These are phyloP conservation scores for Phengaris alcon DNA, from an alignment of 2,888 invertebrate species.

Conservation along the genomic window DNA sequence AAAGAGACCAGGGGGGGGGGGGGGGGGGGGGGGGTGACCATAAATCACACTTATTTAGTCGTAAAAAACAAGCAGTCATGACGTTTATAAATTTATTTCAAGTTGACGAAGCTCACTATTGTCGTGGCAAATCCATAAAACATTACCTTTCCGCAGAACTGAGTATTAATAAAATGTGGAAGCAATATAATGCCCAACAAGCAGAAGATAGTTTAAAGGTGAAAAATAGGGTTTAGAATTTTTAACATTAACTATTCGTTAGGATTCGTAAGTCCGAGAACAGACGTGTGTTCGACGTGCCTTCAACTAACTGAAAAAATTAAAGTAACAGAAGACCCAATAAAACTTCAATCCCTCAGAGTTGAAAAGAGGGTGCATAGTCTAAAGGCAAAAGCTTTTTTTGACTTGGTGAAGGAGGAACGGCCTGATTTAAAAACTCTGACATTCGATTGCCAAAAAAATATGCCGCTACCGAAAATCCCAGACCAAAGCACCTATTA, in stretches of 20 bases:
- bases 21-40: conserved; percentile 25
- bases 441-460: conserved; percentile 31
- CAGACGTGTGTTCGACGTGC: conserved; percentile 35
- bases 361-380: conserved; percentile 26
- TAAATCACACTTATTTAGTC: conserved; percentile 24
- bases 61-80: conserved; percentile 23
- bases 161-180: conserved; percentile 27
- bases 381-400: conserved; percentile 28
- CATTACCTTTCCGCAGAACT: conserved; percentile 28
- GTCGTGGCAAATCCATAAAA: conserved; percentile 27
- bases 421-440: conserved; percentile 1
- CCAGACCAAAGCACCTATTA: conserved; percentile 49
- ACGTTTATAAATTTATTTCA: conserved; percentile 24
- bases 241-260: conserved; percentile 36
- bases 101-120: conserved; percentile 28
- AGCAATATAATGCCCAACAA: conserved; percentile 11
- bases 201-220: conserved; percentile 16
- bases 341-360: background rate
- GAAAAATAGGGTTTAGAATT: conserved; percentile 27
- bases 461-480: conserved; percentile 43
- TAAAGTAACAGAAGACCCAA: conserved; percentile 19
- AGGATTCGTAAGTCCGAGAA: conserved; percentile 36
- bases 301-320: conserved; percentile 23
- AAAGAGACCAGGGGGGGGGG: conserved; percentile 22
- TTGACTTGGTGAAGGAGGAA: conserved; percentile 1